Evolutionary conservation across 2,797 vertebrate species (phyloP).

Genomic region (Gastrophryne carolinensis): DNA sequence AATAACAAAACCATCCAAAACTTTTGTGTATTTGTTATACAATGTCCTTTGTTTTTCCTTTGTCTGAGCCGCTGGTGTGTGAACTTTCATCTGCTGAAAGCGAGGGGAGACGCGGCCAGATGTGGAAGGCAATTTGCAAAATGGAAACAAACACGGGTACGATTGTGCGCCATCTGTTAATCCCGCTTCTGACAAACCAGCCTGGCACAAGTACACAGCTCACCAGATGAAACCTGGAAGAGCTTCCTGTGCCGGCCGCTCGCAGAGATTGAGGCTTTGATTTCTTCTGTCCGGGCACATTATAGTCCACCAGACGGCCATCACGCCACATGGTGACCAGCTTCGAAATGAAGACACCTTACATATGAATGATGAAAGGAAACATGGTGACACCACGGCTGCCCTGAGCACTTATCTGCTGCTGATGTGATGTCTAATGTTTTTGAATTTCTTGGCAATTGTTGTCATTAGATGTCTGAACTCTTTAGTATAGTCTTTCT

Average conservation of each 20-base stretch:
- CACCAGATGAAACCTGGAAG: slow-evolving; percentile 60
- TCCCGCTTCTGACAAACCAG: slow-evolving; percentile 66
- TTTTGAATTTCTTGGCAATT: too few species aligned
- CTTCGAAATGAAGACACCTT: too few species aligned
- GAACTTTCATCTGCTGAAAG: slow-evolving; percentile 61
- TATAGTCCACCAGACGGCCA: slow-evolving; percentile 38
- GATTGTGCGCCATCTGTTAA: slow-evolving; percentile 80
- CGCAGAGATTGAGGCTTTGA: too few species aligned
- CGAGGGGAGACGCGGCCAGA: slow-evolving; percentile 72
- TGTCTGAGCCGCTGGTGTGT: slow-evolving; percentile 27
- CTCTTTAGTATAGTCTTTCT: too few species aligned
- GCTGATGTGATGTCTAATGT: too few species aligned
- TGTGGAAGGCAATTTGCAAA: slow-evolving; percentile 78
- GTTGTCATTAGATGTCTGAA: too few species aligned
- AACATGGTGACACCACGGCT: too few species aligned
- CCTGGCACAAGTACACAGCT: slow-evolving; percentile 60
- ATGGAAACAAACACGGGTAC: slow-evolving; percentile 73
- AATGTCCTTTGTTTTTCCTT: background rate
- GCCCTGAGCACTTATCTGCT: too few species aligned
- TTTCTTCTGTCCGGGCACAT: slow-evolving; percentile 47
- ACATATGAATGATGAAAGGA: background rate
- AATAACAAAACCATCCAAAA: too few species aligned
- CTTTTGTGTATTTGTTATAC: too few species aligned
- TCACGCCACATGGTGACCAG: background rate
- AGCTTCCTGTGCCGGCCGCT: slow-evolving; percentile 56